Conservation (phyloP, 2,113 vertebrate genomes). For the Aplodontia rufa region DNA sequence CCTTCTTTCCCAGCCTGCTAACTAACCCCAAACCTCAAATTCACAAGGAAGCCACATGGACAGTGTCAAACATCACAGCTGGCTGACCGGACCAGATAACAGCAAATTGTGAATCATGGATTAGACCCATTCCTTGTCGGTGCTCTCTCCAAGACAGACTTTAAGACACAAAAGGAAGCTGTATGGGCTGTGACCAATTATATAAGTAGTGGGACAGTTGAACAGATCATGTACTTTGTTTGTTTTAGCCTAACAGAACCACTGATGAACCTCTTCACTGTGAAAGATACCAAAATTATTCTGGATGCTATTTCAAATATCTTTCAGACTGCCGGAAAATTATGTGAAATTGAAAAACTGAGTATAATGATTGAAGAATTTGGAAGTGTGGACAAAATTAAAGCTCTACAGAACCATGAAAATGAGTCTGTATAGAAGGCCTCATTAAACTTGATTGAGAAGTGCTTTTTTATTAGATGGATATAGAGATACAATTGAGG, state of each 20-base stretch:
- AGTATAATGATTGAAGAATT: slow-evolving; percentile 96
- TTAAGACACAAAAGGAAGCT: too few relatives aligned
- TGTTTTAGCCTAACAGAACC: slow-evolving; percentile 93
- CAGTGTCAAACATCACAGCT: slow-evolving; percentile 95
- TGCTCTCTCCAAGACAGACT: too few relatives aligned
- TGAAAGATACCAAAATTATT: too few relatives aligned
- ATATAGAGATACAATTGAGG: too few relatives aligned
- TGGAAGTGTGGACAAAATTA: slow-evolving; percentile 94
- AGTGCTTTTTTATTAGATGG: too few relatives aligned
- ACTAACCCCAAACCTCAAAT: slow-evolving; percentile 90
- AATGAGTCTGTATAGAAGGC: slow-evolving; percentile 94
- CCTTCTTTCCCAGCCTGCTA: slow-evolving; percentile 88
- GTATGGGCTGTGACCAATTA: too few relatives aligned
- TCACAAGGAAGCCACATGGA: slow-evolving; percentile 96
- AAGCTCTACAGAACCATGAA: slow-evolving; percentile 94
- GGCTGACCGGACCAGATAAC: slow-evolving; percentile 94
- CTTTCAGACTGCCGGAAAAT: too few relatives aligned
- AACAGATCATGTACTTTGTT: slow-evolving; percentile 95
- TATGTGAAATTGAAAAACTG: too few relatives aligned
- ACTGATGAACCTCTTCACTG: too few relatives aligned
- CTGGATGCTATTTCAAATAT: too few relatives aligned
- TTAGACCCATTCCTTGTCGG: slow-evolving; percentile 91
- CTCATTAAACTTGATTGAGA: slow-evolving; percentile 90
- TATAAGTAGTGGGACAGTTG: slow-evolving; percentile 95
- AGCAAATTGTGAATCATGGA: slow-evolving; percentile 91